Conservation (phyloP, 2,797 vertebrate species). For the Etheostoma nigrum region DNA sequence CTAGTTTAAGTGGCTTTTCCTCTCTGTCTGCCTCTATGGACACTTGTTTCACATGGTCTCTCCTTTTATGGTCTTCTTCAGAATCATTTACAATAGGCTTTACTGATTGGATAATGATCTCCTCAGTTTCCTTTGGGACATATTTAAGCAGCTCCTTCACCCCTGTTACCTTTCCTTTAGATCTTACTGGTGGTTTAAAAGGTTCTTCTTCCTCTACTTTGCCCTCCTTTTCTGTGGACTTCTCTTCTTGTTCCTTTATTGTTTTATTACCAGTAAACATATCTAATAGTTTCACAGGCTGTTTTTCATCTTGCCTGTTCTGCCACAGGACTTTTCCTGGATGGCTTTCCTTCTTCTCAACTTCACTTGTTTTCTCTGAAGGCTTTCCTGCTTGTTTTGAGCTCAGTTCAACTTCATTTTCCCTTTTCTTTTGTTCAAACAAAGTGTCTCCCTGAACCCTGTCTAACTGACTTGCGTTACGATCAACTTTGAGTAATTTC, state of each 20-base stretch:
- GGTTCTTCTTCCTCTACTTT: slow-evolving; percentile 36
- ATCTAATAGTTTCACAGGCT: slow-evolving; percentile 24
- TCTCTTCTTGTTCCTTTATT: slow-evolving; percentile 13
- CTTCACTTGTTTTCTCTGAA: slow-evolving; percentile 39
- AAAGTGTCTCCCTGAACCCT: slow-evolving; percentile 10
- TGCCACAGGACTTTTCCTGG: slow-evolving; percentile 11
- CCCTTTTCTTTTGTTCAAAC: slow-evolving; percentile 38
- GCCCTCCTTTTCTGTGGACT: slow-evolving; percentile 14
- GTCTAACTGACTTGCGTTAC: slow-evolving; percentile 36
- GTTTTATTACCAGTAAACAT: slow-evolving; percentile 19
- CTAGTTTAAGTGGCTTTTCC: slow-evolving; percentile 11
- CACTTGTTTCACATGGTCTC: slow-evolving; percentile 12
- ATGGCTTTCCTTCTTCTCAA: slow-evolving; percentile 23
- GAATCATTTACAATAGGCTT: slow-evolving; percentile 29
- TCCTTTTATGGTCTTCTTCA: slow-evolving; percentile 34
- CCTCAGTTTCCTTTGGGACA: slow-evolving; percentile 39
- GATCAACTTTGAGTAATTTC: slow-evolving; percentile 18
- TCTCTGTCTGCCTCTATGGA: slow-evolving; percentile 28
- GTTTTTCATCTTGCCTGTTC: slow-evolving; percentile 38
- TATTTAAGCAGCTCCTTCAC: slow-evolving; percentile 15
- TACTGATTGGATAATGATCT: slow-evolving; percentile 24
- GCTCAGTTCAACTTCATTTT: slow-evolving; percentile 27
- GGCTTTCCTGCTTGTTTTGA: slow-evolving; percentile 27
- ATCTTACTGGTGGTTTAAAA: slow-evolving; percentile 63
- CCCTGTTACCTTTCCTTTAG: slow-evolving; percentile 55